Conservation (phyloP, 2,888 invertebrate species). For the Tachina lurida region DNA sequence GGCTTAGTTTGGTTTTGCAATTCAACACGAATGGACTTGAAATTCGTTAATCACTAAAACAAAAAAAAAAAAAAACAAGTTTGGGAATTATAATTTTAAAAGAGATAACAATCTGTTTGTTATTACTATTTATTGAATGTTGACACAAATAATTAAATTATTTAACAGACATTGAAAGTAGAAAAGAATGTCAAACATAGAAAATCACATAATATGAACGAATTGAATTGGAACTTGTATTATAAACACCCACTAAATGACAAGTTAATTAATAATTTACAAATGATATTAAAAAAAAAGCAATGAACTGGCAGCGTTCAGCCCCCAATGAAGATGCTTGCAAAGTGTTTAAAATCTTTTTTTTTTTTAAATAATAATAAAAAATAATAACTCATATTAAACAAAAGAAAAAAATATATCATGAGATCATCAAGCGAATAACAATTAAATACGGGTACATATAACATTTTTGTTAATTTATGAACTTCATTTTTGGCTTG, state of each 20-base stretch:
- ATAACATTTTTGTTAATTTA: slow-evolving; percentile 18
- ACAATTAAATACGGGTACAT: slow-evolving; percentile 34
- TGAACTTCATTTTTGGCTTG: slow-evolving; percentile 7
- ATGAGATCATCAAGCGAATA: slow-evolving; percentile 58
- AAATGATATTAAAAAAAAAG: slow-evolving; percentile 25
- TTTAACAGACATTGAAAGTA: slow-evolving; percentile 9
- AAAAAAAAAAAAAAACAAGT: neutral
- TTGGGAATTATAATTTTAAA: neutral
- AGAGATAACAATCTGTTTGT: slow-evolving; percentile 2
- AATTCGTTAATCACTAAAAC: neutral
- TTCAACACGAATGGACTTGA: neutral
- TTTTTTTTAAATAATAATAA: slow-evolving; percentile 2
- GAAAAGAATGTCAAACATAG: slow-evolving; percentile 3
- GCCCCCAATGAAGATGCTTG: slow-evolving; percentile 53
- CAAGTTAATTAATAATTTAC: slow-evolving; percentile 44
- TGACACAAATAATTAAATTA: slow-evolving; percentile 45
- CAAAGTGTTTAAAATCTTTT: slow-evolving; percentile 13
- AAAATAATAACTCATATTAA: neutral
- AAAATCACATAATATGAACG: slow-evolving; percentile 39
- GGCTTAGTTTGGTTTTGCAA: too few species aligned
- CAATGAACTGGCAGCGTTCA: slow-evolving; percentile 19
- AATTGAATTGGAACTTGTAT: neutral
- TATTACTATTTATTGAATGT: neutral
- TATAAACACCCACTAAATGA: slow-evolving; percentile 58
- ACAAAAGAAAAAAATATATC: slow-evolving; percentile 4